These are phyloP conservation scores for Gulo gulo DNA, from an alignment of 2,113 vertebrate species.

Conservation along the genomic window DNA sequence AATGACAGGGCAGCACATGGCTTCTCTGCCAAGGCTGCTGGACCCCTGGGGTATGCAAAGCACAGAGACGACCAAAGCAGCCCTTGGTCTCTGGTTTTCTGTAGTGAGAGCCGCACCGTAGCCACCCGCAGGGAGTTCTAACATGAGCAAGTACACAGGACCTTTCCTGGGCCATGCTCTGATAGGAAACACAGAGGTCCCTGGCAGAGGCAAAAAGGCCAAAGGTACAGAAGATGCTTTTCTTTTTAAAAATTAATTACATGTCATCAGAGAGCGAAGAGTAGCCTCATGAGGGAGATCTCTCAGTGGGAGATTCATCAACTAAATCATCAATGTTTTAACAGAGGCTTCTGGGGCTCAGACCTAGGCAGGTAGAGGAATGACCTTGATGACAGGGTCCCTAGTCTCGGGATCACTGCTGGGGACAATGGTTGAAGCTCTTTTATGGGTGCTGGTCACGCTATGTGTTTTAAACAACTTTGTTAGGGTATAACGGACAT, in stretches of 20 bases:
- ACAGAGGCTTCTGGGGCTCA: not conserved
- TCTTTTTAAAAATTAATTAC: not conserved
- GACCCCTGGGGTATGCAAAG: not conserved
- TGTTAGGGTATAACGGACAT: not conserved
- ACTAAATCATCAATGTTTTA: not conserved
- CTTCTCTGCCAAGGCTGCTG: not conserved
- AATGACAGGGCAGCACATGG: not conserved
- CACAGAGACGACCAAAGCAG: not conserved
- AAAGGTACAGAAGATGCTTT: not conserved
- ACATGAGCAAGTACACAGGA: not conserved
- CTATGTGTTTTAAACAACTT: not conserved
- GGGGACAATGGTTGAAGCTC: not conserved
- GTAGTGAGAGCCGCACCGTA: not conserved
- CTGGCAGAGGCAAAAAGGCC: not conserved
- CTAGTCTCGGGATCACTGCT: not conserved
- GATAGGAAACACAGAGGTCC: not conserved
- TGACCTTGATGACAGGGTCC: not conserved
- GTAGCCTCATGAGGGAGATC: not conserved
- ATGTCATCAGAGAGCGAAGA: not conserved
- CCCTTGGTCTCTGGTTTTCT: not conserved
- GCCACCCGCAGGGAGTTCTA: not conserved
- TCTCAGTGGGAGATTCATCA: not conserved
- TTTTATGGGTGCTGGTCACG: not conserved
- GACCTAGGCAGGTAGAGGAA: not conserved
- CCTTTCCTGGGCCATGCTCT: not conserved